Percentiles rank a stretch among this genome's conserved stretches.
Conservation (phyloP, 1,140 invertebrate genomes). For the Heliconius congener region DNA sequence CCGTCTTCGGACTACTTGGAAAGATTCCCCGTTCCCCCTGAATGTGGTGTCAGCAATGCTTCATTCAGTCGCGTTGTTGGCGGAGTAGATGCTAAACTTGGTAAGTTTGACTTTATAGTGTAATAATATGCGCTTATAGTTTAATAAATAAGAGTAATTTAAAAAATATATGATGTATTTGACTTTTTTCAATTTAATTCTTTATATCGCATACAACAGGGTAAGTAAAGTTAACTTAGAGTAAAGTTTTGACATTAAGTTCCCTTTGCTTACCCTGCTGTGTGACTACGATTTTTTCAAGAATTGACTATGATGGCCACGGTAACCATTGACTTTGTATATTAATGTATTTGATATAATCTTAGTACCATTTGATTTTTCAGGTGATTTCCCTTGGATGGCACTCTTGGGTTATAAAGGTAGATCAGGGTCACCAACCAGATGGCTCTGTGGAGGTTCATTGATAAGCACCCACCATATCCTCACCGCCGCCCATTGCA, state of each 20-base stretch:
- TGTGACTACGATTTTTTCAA: too few species aligned
- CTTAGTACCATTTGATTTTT: neutral
- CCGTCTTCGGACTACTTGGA: constrained; percentile 40
- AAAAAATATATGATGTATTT: too few species aligned
- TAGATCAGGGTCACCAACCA: constrained; percentile 65
- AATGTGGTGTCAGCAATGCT: constrained; percentile 60
- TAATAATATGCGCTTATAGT: too few species aligned
- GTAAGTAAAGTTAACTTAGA: too few species aligned
- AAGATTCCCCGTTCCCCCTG: constrained; percentile 54
- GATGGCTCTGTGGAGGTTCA: constrained; percentile 91
- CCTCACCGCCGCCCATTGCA: constrained; percentile 92
- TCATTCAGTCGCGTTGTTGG: constrained; percentile 60
- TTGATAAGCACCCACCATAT: constrained; percentile 88
- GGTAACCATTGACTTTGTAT: too few species aligned
- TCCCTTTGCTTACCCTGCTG: too few species aligned
- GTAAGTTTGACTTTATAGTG: constrained; percentile 43
- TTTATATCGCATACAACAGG: too few species aligned
- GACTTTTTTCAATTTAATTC: too few species aligned
- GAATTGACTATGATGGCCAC: too few species aligned
- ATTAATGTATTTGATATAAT: too few species aligned
- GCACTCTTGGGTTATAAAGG: constrained; percentile 85
- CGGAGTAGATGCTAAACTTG: constrained; percentile 63
- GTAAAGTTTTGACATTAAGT: too few species aligned
- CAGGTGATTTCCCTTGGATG: constrained; percentile 88
- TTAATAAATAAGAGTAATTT: too few species aligned